Percentiles rank a stretch among this genome's conserved stretches.
Evolutionary conservation across 1,140 invertebrate species (phyloP).

Genomic region (Dufourea novaeangliae): DNA sequence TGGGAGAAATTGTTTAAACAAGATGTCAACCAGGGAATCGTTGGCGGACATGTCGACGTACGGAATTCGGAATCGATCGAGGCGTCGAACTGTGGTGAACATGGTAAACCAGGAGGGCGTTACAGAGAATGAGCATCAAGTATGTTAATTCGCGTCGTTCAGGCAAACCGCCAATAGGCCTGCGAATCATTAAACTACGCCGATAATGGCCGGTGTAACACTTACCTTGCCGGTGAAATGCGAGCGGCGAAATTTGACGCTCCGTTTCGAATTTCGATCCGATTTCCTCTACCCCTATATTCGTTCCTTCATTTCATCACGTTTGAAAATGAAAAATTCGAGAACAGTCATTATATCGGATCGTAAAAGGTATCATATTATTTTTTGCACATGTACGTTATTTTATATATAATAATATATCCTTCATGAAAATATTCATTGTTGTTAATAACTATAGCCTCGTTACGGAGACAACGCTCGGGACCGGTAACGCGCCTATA

Average conservation of each 20-base stretch:
- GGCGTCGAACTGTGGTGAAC: constrained; percentile 13
- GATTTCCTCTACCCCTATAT: too few species aligned
- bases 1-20: not conserved
- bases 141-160: constrained; percentile 48
- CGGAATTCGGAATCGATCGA: constrained; percentile 16
- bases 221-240: constrained; percentile 30
- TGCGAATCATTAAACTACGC: constrained; percentile 38
- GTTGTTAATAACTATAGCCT: too few species aligned
- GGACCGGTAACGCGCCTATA: too few species aligned
- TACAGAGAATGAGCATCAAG: constrained; percentile 32
- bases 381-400: too few species aligned
- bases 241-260: not conserved
- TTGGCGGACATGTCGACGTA: not conserved
- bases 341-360: too few species aligned
- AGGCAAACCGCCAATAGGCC: constrained; percentile 42
- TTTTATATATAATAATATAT: too few species aligned
- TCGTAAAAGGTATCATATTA: too few species aligned
- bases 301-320: too few species aligned
- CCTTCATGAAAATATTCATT: too few species aligned
- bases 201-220: constrained; percentile 26
- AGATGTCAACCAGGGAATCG: not conserved
- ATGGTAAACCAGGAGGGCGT: constrained; percentile 34
- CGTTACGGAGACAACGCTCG: too few species aligned
- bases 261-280: not conserved
- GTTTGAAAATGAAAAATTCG: too few species aligned